Base-by-base conservation (phyloP, 1,140 invertebrate species). In the Dysdera silvatica region DNA sequence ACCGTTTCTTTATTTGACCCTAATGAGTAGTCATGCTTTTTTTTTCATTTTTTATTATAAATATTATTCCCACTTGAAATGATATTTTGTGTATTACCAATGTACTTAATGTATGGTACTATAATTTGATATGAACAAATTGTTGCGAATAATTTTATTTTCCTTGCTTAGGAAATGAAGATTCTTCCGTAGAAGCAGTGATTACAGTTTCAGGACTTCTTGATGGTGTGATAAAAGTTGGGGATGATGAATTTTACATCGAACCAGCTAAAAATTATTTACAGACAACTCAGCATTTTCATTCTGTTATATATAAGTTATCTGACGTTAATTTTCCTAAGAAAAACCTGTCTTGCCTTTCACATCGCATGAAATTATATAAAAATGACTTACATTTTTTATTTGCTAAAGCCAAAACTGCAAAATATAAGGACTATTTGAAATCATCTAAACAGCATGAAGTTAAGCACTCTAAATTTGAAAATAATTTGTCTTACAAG, bases 191-290 rank as follows among this genome's bases (percentile, higher is more conserved):
- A 29, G 84, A 89, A 69, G 92, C 91, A 28, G 78, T 95, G 63
- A 80, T 96, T 45, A 92, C 89, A 53, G 78, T 81, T 51, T 86
- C 91, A 49, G 92, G 92, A 58, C 79, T 92, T 26, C 91, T 96
- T 73, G 91, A 95, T 74, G 93, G 91, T 20, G 87, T 85, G 20
- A 86, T 95, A 61, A 82, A 82, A 67, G 89, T 89, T n/a, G 74
- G 80, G 37, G 85, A 89, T 67, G 86, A 91, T 60, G 88, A 87
- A 10, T 81, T 72, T 76, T 91, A 91, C 75, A 82, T 96, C 51
- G 91, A 95, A 75, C 90, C 90, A 18, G 79, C 89, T 26, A 81
- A 81, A 58, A 82, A 87, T 69, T 93, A 91, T 77, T 73, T 72
- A 55, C 37, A 35, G 20, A 23, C 41, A 64, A 43, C 37, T 4